Base-by-base conservation (phyloP, 2,797 vertebrate genomes). In the Centroberyx gerrardi region DNA sequence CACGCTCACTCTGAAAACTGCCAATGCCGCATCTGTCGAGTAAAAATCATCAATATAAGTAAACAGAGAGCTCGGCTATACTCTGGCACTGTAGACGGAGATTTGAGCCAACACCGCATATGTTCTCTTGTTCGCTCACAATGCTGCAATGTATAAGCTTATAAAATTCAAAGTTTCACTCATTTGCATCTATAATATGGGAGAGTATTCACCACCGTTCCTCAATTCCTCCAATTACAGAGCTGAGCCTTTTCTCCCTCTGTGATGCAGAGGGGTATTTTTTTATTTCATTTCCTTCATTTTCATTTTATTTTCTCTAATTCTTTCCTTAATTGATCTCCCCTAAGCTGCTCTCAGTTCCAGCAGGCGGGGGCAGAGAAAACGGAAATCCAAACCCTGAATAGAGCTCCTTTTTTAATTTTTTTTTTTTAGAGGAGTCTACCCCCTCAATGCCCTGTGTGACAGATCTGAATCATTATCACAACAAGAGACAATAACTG, bases 241-340 rank as follows among this genome's bases (percentile, higher is more conserved):
- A 51, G 38, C n/a, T 69, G 15, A 55, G 8, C 13, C 31, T 60
- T 76, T 78, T 59, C 44, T 80, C 70, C 63, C 44, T 4, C 12
- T 67, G 61, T 51, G 61, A 80, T 59, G 29, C 62, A 40, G 3
- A 56, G 29, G 12, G 33, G 8, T 10, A n/a, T 18, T 36, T n/a
- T 48, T 22, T 31, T 10, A 13, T 38, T 68, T 58, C 0, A 49
- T 58, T 33, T 60, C 12, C 12, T 71, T 36, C 0, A 7, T 38
- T 67, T 46, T 48, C 33, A 48, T 38, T 38, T 14, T 14, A 14
- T 49, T 60, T 60, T 5, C 15, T 59, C 3, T 17, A 14, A 70
- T 62, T 14, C 52, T 53, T 31, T 59, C 72, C 53, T 73, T 81
- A 40, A 77, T 69, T 76, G 72, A 81, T 66, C 40, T 70, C 42